Evolutionary conservation across 1,140 invertebrate genomes (phyloP).

Genomic region (Neoseiulus cucumeris): DNA sequence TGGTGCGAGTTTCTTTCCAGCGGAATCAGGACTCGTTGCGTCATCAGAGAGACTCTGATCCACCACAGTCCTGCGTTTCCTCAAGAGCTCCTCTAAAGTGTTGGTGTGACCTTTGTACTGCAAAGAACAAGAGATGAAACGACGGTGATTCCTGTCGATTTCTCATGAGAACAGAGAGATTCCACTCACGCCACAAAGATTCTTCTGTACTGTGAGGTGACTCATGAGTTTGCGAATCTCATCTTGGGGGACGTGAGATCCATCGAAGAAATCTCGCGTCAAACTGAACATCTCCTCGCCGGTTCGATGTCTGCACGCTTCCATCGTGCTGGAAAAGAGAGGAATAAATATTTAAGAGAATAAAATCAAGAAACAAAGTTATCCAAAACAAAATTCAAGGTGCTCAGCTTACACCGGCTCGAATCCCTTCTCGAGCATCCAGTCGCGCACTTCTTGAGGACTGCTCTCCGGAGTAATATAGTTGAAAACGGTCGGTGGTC

Average conservation of each 20-base stretch:
- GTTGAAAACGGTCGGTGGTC: neutral
- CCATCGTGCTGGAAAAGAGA: neutral
- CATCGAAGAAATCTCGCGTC: neutral
- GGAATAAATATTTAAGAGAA: neutral
- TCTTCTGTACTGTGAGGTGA: constrained; percentile 7
- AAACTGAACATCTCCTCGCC: neutral
- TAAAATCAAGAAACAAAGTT: no score
- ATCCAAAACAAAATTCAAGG: no score
- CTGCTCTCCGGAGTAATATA: constrained; percentile 1
- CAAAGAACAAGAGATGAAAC: neutral
- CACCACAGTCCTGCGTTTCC: neutral
- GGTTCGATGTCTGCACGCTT: neutral
- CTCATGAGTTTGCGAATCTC: constrained; percentile 1
- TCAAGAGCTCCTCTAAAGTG: neutral
- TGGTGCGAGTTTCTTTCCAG: neutral
- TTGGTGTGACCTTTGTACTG: neutral
- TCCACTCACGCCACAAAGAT: constrained; percentile 2
- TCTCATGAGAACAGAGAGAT: no score
- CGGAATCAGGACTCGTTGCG: neutral
- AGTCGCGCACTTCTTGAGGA: neutral
- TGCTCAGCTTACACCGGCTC: neutral
- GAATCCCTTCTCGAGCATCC: constrained; percentile 5
- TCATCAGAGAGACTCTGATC: neutral
- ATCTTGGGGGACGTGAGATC: neutral
- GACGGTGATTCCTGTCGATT: neutral